Base-by-base conservation (phyloP, 2,888 invertebrate species). In the Meiosimyza platycephala region DNA sequence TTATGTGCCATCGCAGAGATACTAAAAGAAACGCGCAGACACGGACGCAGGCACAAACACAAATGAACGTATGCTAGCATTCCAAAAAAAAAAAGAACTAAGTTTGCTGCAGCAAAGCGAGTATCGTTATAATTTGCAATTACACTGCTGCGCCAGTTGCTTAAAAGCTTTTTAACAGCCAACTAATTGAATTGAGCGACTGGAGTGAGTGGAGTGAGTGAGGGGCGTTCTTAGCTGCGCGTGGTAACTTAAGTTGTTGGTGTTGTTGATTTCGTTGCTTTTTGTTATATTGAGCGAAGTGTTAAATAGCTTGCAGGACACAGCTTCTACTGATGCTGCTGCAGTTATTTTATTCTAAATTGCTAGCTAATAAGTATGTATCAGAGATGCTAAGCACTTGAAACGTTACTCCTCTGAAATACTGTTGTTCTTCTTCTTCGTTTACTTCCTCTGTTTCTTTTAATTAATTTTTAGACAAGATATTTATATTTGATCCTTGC, bases 131-230 rank as follows among this genome's bases (percentile, higher is more conserved):
- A 69, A 69, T 62, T 69, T 69, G 28, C 69, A 69, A 69, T 69
- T 69, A 69, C 69, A 52, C 51, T 51, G 67, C 67, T 52, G 69
- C 69, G 60, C 69, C 52, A 40, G 51, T 54, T 48, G 62, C 63
- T 70, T 70, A 70, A 70, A 70, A 70, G 70, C 70, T 63, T 70
- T 70, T 63, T 70, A 70, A 70, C 70, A 70, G 70, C 62, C 62
- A 63, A 70, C 70, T 70, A 70, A 70, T 70, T 70, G 70, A 70
- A 70, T 70, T 68, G 59, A 28, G 59, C 59, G 12, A 9, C 48
- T 28, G 68, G 12, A 13, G 48, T 50, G 68, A 59, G 68, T 48
- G 9, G 22, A 22, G 22, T 22, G 22, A 22, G 22, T 12, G 50
- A 47, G 51, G 18, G 50, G 12, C 64, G 50, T 40, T 40, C 40